Percentiles rank a stretch among this genome's conserved stretches.
Evolutionary conservation across 2,113 vertebrate species (phyloP).

Genomic region (Aegithalos caudatus): DNA sequence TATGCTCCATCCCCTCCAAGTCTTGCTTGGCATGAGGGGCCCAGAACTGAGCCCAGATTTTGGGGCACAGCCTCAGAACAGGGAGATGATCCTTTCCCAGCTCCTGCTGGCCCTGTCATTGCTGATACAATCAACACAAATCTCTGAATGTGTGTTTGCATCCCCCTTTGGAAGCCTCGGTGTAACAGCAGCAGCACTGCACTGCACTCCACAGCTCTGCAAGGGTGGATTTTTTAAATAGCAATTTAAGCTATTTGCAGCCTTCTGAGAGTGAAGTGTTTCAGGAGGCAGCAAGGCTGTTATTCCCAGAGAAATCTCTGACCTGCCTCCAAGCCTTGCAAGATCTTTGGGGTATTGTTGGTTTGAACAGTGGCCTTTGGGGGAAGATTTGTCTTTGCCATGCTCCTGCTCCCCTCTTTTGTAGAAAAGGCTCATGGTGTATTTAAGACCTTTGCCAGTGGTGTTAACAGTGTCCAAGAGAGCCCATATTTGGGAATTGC

Average conservation of each 20-base stretch:
- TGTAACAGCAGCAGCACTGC: background rate
- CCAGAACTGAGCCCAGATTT: background rate
- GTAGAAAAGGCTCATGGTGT: background rate
- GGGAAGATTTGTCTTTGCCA: background rate
- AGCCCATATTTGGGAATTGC: background rate
- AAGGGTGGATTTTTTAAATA: background rate
- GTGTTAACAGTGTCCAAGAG: background rate
- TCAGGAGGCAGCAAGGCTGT: background rate
- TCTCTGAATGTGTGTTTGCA: background rate
- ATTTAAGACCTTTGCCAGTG: background rate
- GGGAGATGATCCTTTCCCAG: background rate
- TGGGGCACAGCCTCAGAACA: background rate
- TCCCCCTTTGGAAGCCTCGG: background rate
- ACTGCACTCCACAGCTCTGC: background rate
- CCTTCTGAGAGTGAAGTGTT: background rate
- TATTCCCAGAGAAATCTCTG: background rate
- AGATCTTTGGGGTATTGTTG: background rate
- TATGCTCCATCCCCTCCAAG: fast-evolving
- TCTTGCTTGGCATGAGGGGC: background rate
- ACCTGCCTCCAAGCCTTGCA: background rate
- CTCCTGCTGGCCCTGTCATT: background rate
- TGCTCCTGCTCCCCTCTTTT: background rate
- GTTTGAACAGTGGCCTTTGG: background rate
- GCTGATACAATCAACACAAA: background rate
- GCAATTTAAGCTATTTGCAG: background rate